A percentile compares a stretch with the other conserved stretches of the same genome.
Conservation (phyloP, 2,113 vertebrate genomes). For the Leucopternis melanops region DNA sequence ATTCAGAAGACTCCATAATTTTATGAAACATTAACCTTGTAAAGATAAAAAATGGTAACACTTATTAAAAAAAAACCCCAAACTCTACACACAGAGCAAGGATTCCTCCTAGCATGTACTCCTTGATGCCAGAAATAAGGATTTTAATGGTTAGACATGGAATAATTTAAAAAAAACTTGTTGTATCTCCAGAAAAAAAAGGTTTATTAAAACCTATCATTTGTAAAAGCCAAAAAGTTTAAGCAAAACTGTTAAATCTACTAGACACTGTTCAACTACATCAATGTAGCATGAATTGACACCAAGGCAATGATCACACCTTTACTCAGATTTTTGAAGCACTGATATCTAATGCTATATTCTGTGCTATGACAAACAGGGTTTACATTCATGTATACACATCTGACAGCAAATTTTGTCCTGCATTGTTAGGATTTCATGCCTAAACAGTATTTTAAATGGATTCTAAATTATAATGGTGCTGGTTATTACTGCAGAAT, state of each 20-base stretch:
- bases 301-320: background rate
- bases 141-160: background rate
- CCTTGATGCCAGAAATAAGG: background rate
- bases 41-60: background rate
- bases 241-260: background rate
- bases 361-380: background rate
- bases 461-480: background rate
- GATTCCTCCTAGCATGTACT: background rate
- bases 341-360: background rate
- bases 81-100: background rate
- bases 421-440: background rate
- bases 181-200: background rate
- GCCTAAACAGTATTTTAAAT: background rate
- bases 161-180: background rate
- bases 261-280: background rate
- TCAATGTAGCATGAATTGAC: background rate
- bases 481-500: background rate
- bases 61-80: background rate
- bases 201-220: background rate
- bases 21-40: background rate
- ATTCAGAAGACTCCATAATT: background rate
- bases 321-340: background rate
- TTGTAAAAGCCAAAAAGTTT: background rate
- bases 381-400: background rate
- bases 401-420: background rate